Evolutionary conservation across 2,113 vertebrate genomes (phyloP).

Genomic region (Boulengeromyrus knoepffleri): DNA sequence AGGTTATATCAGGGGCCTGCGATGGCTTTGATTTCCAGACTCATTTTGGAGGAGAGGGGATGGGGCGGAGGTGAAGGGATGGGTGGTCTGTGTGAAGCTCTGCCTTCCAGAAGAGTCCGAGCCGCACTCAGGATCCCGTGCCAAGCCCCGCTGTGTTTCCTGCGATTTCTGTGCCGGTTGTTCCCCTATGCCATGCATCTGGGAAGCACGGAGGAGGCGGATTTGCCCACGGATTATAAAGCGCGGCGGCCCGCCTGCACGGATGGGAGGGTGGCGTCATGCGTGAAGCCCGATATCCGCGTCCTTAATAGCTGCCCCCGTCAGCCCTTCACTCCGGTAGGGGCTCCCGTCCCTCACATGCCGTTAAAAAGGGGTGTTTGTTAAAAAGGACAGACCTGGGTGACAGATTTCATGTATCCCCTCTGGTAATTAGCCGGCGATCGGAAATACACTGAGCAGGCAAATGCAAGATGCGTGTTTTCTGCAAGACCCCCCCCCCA

Average conservation of each 20-base stretch:
- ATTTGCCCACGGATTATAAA: not conserved
- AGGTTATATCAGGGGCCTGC: not conserved
- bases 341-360: too few relatives aligned
- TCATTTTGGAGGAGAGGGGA: not conserved
- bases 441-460: not conserved
- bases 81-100: not conserved
- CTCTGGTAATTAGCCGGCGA: not conserved
- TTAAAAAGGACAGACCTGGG: not conserved
- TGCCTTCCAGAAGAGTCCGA: not conserved
- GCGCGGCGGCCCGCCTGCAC: not conserved
- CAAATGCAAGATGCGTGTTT: not conserved
- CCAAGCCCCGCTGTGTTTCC: not conserved
- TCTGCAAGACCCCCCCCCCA: not conserved
- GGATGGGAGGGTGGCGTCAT: not conserved
- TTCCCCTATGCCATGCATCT: not conserved
- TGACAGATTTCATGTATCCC: not conserved
- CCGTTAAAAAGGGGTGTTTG: not conserved
- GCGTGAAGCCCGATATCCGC: not conserved
- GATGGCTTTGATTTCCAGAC: not conserved
- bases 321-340: not conserved
- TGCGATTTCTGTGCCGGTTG: not conserved
- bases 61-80: not conserved
- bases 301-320: not conserved
- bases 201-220: not conserved
- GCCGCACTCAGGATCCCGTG: not conserved